phyloP scores from a whole-genome alignment of 2,888 invertebrate species.

The Poecilobothrus nobilitatus region DNA sequence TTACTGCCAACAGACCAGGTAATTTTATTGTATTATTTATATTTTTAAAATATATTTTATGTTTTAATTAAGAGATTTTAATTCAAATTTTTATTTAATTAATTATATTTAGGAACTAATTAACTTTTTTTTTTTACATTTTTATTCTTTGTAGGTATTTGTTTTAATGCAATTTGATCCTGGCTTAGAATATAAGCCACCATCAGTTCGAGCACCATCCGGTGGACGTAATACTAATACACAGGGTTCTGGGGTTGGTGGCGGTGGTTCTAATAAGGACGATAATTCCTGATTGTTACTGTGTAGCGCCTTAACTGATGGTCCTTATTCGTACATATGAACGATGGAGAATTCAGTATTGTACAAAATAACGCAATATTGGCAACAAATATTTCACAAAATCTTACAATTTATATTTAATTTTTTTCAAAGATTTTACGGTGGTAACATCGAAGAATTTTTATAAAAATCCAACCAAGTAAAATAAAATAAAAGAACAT shows the following conservation, averaged over 20 bases:
- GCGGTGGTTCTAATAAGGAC: conserved; percentile 70
- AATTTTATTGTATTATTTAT: conserved; percentile 24
- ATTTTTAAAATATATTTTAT: neutral
- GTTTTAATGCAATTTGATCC: conserved; percentile 98
- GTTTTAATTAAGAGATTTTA: neutral
- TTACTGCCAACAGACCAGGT: conserved; percentile 97
- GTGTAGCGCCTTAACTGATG: conserved; percentile 98
- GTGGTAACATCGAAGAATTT: conserved; percentile 13
- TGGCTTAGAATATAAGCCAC: conserved; percentile 91
- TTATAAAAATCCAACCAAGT: conserved; percentile 7
- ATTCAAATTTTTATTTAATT: neutral
- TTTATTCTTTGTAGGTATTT: conserved; percentile 64
- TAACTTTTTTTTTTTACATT: neutral
- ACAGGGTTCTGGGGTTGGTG: conserved; percentile 53
- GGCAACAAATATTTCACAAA: conserved; percentile 32
- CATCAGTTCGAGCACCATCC: conserved; percentile 53
- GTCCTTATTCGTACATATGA: conserved; percentile 67
- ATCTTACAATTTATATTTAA: conserved; percentile 18
- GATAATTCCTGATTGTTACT: conserved; percentile 98
- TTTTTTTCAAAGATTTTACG: conserved; percentile 4
- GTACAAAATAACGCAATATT: conserved; percentile 43
- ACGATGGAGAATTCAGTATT: conserved; percentile 43
- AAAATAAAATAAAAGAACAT: neutral
- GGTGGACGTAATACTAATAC: conserved; percentile 44
- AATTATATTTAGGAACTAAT: neutral